Evolutionary conservation across 1,140 invertebrate species (phyloP), one percentile per base, ranked within the genome.

Genomic region (Dryas iulia): DNA sequence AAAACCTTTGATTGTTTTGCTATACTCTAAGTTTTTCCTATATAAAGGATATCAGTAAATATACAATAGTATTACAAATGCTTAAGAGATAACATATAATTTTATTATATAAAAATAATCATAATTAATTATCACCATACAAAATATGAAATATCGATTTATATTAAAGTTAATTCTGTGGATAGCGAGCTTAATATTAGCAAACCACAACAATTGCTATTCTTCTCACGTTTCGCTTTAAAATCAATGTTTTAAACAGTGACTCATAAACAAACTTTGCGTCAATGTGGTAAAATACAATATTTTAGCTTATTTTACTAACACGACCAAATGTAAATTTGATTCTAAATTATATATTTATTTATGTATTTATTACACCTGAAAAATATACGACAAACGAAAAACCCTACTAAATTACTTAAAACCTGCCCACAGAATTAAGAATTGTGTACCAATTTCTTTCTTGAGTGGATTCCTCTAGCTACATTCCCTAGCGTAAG

Each of bases 121-220:
- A 31, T 6, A 47, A 47, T 12, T 4, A 14, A 7, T 47, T 14
- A 47, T 47, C 5, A 47, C 8, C 3, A 47, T 12, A 47, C 3
- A 12, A 47, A 7, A 47, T 47, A 47, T n/a, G n/a, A n/a, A n/a
- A n/a, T n/a, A n/a, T n/a, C n/a, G n/a, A n/a, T n/a, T 21, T 53
- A 53, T 60, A 35, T 35, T 10, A 39, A 54, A 8, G 0, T 12
- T n/a, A 6, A 1, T 31, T n/a, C 10, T 7, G 21, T 63, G 61
- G 61, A 31, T 24, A 31, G 21, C 47, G 2, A 24, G 26, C 18
- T 23, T 47, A 52, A 10, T n/a, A 47, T 18, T 62, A n/a, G 30
- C 59, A 28, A 62, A 62, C 66, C 66, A 21, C 33, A 25, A 62
- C 59, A 60, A 57, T 54, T 35, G 28, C 31, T 61, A 68, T 68